Base-by-base conservation (phyloP, 2,113 vertebrate species). In the Mystacornis crossleyi region DNA sequence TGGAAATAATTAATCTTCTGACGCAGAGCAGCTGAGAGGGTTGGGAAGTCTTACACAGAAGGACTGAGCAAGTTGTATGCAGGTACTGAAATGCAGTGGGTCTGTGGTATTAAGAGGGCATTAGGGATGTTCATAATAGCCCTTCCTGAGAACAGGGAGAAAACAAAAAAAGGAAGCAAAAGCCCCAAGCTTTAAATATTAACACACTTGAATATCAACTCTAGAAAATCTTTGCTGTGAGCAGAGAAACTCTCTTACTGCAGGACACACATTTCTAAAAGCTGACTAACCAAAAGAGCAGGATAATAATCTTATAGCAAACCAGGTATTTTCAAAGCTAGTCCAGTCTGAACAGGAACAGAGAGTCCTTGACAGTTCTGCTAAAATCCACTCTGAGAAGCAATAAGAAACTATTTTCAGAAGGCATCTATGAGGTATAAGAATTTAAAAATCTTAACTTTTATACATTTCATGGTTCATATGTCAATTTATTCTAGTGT, bases 21-120 rank as follows among this genome's bases (percentile, higher is more conserved):
- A 87, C 43, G 38, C 50, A 89, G 94, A 90, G 74, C n/a, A 61
- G 77, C 75, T 83, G 55, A 79, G 23, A 87, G 12, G 43, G 71
- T 67, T 94, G 67, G 67, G 57, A 93, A 95, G 84, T 29, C 87
- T 84, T 57, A 79, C 55, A 89, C 19, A 50, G 80, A 96, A 97
- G 61, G 81, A 81, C 80, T 93, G 87, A 96, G 73, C 45, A 92
- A 96, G 64, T 57, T 67, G 36, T 33, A 54, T 26, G 16, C 65
- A 34, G 5, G 11, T 28, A 47, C 19, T 23, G 28, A 86, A 91
- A 84, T 18, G 13, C 48, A 86, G 40, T 40, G 51, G 6, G 5
- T 31, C 33, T 19, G 21, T 8, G 42, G 12, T 40, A 51, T 72
- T 53, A 72, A 42, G 13, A 72, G 12, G n/a, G 18, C 19, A n/a